Base-by-base conservation (phyloP, 1,140 invertebrate genomes). In the Cydia splendana region DNA sequence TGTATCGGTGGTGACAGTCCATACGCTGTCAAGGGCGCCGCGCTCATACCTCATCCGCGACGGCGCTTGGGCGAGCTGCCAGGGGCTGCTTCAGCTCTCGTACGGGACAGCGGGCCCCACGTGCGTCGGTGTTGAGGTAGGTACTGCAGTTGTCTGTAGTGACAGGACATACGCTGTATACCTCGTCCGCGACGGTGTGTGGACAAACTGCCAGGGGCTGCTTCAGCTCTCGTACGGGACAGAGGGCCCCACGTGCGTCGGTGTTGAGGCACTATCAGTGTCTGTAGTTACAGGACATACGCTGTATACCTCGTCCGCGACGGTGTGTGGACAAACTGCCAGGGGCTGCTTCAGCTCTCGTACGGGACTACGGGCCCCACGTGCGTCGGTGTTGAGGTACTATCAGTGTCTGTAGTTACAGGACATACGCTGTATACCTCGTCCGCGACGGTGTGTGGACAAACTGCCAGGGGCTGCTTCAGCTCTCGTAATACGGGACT, bases 91-190 rank as follows among this genome's bases (percentile, higher is more conserved):
- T 9, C 88, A 89, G 48, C 85, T 87, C 5, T n/a, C 65, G 7
- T 57, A 69, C 2, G 10, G 20, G 76, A 1, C 62, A 74, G 83
- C 82, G 3, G 62, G 74, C 2, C 89, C 90, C 1, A 82, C 80
- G 62, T 92, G 90, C 74, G 85, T 90, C 28, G 90, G 90, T 51
- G 82, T 87, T 77, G 89, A 92, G 86, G 90, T 91, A 92, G 86
- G 90, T 91, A 30, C 13, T 65, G 65, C 15, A 5, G 80, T 87
- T 87, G 13, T 84, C 91, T 9, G 84, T 81, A 7, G 77, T 90
- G 15, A 85, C 81, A 0, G 84, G 91, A 13, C 65, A 84, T 1
- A 82, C 83, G 2, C 53, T 85, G 30, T 30, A 7, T 91, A 92
- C 75, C 81, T 91, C 15, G 86, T 91, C 6, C 83, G 88, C 1